Base-by-base conservation (phyloP, 2,113 vertebrate genomes). In the Balaeniceps rex region DNA sequence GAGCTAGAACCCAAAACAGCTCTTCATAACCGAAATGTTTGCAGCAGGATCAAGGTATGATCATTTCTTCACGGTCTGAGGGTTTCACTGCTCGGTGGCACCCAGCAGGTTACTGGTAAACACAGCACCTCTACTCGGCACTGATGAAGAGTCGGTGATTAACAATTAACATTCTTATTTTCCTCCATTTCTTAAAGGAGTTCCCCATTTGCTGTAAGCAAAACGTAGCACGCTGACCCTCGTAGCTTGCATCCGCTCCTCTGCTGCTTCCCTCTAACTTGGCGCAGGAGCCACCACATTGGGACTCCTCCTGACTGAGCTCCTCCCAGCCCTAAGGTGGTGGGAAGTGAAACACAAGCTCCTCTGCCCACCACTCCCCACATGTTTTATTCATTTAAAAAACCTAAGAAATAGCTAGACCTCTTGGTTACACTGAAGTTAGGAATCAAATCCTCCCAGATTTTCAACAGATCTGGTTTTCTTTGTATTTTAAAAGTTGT, bases 311-410 rank as follows among this genome's bases (percentile, higher is more conserved):
- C 17, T 47, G 33, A 47, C 3, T 0, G 44, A 78, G 47, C 36
- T 88, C 83, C 52, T 83, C n/a, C 63, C 1, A 28, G 0, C 0
- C 0, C n/a, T 8, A 33, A 29, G 19, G 21, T 6, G 44, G 4
- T 42, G 55, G 91, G 24, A 61, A 66, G 33, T 16, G 33, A 75
- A 64, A 68, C 9, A 25, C 14, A 34, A 65, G 12, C 42, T 69
- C 44, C 63, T 75, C 34, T 18, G 13, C 26, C 25, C 55, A 33
- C 23, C 52, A 24, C 57, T 71, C 29, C 57, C 58, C 13, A 5
- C 0, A 0, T 2, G 15, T 25, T 86, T 55, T 33, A 51, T 34
- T 71, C 14, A 51, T 55, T 79, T 2, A 6, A 19, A 88, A 23
- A 23, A 24, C 1, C 4, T 25, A 42, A 70, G 23, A 84, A 78